These are phyloP conservation scores for Drosophila prostipennis DNA, from an alignment of 2,888 invertebrate genomes.

Conservation along the genomic window DNA sequence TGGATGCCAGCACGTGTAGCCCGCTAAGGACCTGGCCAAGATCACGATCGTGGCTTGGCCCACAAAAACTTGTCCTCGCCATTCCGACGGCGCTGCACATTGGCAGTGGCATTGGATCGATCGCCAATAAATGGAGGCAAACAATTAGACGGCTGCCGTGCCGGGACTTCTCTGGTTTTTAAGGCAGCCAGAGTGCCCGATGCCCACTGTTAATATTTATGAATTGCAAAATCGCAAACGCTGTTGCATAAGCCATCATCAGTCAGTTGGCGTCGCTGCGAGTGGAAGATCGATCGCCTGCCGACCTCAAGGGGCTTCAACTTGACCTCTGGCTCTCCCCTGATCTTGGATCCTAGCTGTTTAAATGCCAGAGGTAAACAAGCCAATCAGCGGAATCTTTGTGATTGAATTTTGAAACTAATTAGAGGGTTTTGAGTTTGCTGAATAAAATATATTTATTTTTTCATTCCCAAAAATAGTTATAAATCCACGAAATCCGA, in stretches of 20 bases:
- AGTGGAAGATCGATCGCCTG: constrained; percentile 3
- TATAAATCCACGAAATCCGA: too few species aligned
- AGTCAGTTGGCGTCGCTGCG: constrained; percentile 17
- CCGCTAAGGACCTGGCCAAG: constrained; percentile 49
- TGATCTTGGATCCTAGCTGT: constrained; percentile 34
- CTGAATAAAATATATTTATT: background rate
- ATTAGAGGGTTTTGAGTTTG: background rate
- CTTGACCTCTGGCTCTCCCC: constrained; percentile 20
- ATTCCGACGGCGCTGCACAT: constrained; percentile 47
- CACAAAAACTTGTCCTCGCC: constrained; percentile 65
- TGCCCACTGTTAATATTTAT: constrained; percentile 34
- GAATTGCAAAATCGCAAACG: constrained; percentile 20
- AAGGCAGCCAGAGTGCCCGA: background rate
- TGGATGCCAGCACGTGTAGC: constrained; percentile 74
- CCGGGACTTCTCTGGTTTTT: constrained; percentile 24
- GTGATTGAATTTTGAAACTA: constrained; percentile 5
- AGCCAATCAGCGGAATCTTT: background rate
- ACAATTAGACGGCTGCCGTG: constrained; percentile 71
- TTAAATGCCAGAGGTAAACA: background rate
- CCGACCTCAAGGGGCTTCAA: background rate
- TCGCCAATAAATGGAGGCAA: constrained; percentile 72
- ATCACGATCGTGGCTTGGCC: constrained; percentile 17
- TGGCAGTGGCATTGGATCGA: constrained; percentile 47
- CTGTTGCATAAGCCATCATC: constrained; percentile 26
- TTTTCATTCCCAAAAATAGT: too few species aligned